Percentiles rank a stretch among this genome's conserved stretches.
These are phyloP conservation scores for Tenthredo scrophulariae DNA, from an alignment of 2,888 invertebrate species.

Conservation along the genomic window DNA sequence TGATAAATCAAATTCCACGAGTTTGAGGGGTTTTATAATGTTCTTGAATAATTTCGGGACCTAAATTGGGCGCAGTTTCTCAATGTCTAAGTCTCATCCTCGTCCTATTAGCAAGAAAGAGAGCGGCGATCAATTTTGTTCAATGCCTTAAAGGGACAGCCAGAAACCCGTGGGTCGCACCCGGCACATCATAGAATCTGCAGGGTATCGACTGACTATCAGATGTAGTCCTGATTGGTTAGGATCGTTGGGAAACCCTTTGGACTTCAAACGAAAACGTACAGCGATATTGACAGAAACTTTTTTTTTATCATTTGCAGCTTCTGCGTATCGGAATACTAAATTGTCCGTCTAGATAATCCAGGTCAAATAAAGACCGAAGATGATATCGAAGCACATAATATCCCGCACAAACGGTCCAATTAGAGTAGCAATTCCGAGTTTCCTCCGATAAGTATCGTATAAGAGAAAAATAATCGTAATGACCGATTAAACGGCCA, in stretches of 20 bases:
- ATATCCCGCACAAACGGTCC: neutral
- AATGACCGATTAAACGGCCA: neutral
- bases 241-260: constrained; percentile 31
- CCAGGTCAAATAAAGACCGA: neutral
- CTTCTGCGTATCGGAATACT: neutral
- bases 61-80: neutral
- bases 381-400: neutral
- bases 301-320: neutral
- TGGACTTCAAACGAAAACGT: constrained; percentile 32
- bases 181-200: neutral
- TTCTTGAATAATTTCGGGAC: neutral
- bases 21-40: neutral
- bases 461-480: neutral
- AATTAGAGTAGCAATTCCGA: neutral
- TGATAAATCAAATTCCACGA: neutral
- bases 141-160: constrained; percentile 31
- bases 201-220: constrained; percentile 36
- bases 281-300: neutral
- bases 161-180: neutral
- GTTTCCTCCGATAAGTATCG: neutral
- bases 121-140: constrained; percentile 32
- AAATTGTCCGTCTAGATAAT: neutral
- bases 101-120: constrained; percentile 24
- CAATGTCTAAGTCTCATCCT: constrained; percentile 17
- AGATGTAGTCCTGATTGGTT: constrained; percentile 31